Base-by-base conservation (phyloP, 2,113 vertebrate species). In the Crotalus tigris region DNA sequence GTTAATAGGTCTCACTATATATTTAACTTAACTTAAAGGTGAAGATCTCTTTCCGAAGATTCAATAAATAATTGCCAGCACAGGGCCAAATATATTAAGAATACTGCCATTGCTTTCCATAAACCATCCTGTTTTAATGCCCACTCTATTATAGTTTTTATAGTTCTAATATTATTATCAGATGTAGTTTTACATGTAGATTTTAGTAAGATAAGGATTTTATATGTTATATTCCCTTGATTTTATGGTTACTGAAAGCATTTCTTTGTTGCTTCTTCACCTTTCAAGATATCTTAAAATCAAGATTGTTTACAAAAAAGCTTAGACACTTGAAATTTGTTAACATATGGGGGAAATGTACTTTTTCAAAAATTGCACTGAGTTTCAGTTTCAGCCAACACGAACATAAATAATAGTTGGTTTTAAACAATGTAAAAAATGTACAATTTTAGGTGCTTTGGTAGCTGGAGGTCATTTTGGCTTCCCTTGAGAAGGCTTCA, bases 401-500 rank as follows among this genome's bases (percentile, higher is more conserved):
- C 86, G 88, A 91, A 93, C 75, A 86, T 69, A 95, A 93, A n/a
- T 54, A 92, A 91, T 53, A 94, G 89, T 33, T 8, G 39, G 54
- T 44, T 94, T 96, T 87, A 90, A 94, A 93, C 29, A 86, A 49
- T 33, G 23, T 61, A 90, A 94, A 93, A 94, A 94, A 91, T 21
- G 26, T 53, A 44, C 91, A 51, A 58, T 94, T 92, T 96, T 93
- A 93, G 97, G 95, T 94, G 94, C 90, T 94, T 95, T 93, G 51
- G 91, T 51, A 87, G 61, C 57, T 69, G 23, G 92, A 90, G 13
- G 21, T 95, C 95, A 95, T 94, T 93, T 93, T 94, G 33, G 91
- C 91, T 95, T 97, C 96, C 96, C 96, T 61, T 91, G 96, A 96
- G 97, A 93, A 95, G 1, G 26, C 94, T 96, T 96, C 96, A 97